Conservation (phyloP, 2,888 invertebrate species). For the Itoplectis maculator region DNA sequence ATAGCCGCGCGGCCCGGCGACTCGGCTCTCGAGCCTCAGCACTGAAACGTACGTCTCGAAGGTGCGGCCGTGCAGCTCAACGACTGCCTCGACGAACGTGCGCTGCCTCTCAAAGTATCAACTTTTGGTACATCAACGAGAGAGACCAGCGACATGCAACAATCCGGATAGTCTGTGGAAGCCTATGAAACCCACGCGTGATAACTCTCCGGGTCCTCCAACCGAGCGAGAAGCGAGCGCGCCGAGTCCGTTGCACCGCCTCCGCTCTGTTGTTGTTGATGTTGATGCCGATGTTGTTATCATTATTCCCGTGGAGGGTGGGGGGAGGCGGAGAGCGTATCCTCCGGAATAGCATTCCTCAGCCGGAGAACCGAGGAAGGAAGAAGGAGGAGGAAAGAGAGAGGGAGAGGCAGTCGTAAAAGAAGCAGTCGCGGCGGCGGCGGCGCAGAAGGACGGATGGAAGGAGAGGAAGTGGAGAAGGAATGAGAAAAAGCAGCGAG, state of each 20-base stretch:
- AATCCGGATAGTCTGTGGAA: not conserved
- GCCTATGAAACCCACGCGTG: not conserved
- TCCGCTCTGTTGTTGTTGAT: conserved; percentile 55
- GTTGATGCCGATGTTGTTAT: conserved; percentile 47
- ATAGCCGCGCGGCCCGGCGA: not conserved
- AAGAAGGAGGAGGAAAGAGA: conserved; percentile 26
- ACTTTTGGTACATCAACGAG: conserved; percentile 4
- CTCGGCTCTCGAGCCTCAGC: not conserved
- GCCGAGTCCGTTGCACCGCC: conserved; percentile 53
- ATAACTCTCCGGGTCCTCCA: too few relatives aligned
- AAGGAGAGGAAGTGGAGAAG: conserved; percentile 64
- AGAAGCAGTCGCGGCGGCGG: conserved; percentile 40
- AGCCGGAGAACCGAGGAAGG: conserved; percentile 34
- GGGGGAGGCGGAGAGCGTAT: conserved; percentile 39
- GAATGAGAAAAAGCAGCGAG: conserved; percentile 31
- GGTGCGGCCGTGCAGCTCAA: conserved; percentile 57
- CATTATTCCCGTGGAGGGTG: conserved; percentile 29
- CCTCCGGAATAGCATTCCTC: conserved; percentile 65
- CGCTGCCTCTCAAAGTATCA: conserved; percentile 43
- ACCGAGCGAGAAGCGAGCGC: not conserved
- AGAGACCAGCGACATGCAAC: not conserved
- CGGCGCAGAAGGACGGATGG: conserved; percentile 54
- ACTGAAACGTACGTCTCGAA: conserved; percentile 37
- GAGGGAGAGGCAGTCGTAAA: conserved; percentile 41
- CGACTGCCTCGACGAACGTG: conserved; percentile 59